phyloP scores from a whole-genome alignment of 2,797 vertebrate genomes.

The Xenopus petersii region DNA sequence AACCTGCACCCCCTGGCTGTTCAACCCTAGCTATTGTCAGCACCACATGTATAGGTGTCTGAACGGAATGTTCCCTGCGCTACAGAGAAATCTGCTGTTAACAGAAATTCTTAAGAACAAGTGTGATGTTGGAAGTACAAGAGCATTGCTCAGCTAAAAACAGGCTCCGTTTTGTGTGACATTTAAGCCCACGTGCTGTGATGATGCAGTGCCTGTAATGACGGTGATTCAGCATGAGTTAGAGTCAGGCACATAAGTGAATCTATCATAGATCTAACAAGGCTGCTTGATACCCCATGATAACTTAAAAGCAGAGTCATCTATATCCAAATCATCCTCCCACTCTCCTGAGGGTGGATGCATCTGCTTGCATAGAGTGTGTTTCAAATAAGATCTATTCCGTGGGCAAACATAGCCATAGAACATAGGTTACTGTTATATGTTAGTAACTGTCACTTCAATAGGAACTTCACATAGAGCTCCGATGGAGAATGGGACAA shows the following conservation, averaged over 20 bases:
- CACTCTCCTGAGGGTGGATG: constrained; percentile 51
- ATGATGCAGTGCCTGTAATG: constrained; percentile 62
- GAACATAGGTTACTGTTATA: too few relatives aligned
- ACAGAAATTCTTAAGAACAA: background rate
- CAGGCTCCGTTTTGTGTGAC: constrained; percentile 51
- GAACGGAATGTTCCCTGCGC: background rate
- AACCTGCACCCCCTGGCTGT: too few relatives aligned
- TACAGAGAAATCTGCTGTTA: background rate
- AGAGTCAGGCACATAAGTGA: constrained; percentile 59
- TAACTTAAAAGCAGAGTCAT: constrained; percentile 58
- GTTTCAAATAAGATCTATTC: constrained; percentile 39
- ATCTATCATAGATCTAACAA: constrained; percentile 54
- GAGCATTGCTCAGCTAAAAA: constrained; percentile 33
- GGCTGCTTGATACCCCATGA: constrained; percentile 51
- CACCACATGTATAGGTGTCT: background rate
- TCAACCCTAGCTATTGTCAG: too few relatives aligned
- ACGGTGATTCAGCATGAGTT: constrained; percentile 63
- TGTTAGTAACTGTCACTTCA: too few relatives aligned
- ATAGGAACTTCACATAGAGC: too few relatives aligned
- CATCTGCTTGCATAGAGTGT: constrained; percentile 45
- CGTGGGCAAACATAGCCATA: too few relatives aligned
- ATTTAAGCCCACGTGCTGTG: constrained; percentile 61
- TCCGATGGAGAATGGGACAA: too few relatives aligned
- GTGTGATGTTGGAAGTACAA: background rate
- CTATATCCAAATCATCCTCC: constrained; percentile 59